Conservation (phyloP, 2,797 vertebrate genomes). For the Gobionotothen gibberifrons region DNA sequence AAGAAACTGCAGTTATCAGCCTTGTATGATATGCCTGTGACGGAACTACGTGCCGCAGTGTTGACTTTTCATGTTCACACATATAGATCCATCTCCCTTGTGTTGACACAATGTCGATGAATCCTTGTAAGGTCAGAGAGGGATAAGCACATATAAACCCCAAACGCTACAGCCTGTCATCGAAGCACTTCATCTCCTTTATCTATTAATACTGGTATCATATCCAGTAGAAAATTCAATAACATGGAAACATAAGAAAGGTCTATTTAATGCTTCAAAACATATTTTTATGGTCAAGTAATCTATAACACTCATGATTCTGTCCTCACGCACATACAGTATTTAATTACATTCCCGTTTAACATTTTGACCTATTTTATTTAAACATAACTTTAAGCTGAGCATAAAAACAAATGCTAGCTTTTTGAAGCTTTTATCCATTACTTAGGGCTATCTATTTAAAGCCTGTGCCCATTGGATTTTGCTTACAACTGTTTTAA, state of each 20-base stretch:
- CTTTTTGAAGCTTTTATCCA: no score
- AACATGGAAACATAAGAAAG: background rate
- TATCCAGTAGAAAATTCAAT: conserved; percentile 9
- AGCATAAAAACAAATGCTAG: no score
- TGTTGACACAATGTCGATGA: conserved; percentile 67
- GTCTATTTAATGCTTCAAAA: background rate
- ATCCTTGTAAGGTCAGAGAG: conserved; percentile 57
- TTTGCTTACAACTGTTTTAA: background rate
- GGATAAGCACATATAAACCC: conserved; percentile 45
- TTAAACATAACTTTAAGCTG: no score
- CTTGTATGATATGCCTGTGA: conserved; percentile 34
- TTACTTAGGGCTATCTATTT: no score
- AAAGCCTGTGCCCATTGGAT: background rate
- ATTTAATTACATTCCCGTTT: no score
- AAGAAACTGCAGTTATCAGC: conserved; percentile 23
- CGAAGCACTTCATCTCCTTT: conserved; percentile 29
- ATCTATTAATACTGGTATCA: conserved; percentile 23
- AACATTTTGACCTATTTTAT: no score
- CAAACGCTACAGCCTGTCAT: conserved; percentile 23
- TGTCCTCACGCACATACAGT: no score
- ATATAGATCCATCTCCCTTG: conserved; percentile 49
- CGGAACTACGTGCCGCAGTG: conserved; percentile 51
- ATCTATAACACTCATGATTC: no score
- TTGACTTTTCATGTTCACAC: conserved; percentile 69
- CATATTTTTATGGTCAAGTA: background rate